These are phyloP conservation scores for Loris lydekkerianus DNA, from an alignment of 2,797 vertebrate species.

Conservation along the genomic window DNA sequence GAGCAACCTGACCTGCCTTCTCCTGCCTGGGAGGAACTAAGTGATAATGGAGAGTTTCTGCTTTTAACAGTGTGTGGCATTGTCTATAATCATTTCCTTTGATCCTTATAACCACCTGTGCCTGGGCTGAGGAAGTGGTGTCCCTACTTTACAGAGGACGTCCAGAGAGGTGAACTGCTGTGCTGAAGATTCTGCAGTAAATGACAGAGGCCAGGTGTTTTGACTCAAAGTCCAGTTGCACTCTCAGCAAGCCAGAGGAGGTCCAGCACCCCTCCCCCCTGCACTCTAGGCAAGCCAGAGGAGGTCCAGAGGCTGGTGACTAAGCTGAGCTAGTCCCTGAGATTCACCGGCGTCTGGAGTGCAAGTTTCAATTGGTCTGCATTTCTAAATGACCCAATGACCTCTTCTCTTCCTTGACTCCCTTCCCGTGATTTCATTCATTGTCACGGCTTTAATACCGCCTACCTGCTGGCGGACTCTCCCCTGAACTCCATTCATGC, in stretches of 20 bases:
- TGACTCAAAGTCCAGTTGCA: not conserved
- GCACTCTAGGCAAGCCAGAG: not conserved
- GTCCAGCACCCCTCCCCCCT: not conserved
- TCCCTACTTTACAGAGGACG: not conserved
- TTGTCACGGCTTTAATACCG: not conserved
- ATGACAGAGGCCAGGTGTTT: not conserved
- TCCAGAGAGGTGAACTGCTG: not conserved
- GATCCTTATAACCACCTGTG: not conserved
- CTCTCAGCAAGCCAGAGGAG: not conserved
- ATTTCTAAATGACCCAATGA: not conserved
- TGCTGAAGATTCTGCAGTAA: not conserved
- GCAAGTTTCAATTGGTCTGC: not conserved
- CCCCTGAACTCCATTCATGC: not conserved
- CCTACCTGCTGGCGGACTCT: not conserved
- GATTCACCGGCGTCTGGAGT: not conserved
- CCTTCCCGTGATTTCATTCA: not conserved
- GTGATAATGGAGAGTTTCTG: not conserved
- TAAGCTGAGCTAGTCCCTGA: not conserved
- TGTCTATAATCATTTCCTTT: not conserved
- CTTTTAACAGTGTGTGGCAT: accelerated
- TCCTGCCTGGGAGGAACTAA: not conserved
- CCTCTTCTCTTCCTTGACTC: not conserved
- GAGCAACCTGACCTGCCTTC: not conserved
- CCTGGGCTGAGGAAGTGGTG: too few relatives aligned
- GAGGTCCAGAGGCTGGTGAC: not conserved